These are phyloP conservation scores for Ecliptopera silaceata DNA, from an alignment of 2,888 invertebrate genomes.

Conservation along the genomic window DNA sequence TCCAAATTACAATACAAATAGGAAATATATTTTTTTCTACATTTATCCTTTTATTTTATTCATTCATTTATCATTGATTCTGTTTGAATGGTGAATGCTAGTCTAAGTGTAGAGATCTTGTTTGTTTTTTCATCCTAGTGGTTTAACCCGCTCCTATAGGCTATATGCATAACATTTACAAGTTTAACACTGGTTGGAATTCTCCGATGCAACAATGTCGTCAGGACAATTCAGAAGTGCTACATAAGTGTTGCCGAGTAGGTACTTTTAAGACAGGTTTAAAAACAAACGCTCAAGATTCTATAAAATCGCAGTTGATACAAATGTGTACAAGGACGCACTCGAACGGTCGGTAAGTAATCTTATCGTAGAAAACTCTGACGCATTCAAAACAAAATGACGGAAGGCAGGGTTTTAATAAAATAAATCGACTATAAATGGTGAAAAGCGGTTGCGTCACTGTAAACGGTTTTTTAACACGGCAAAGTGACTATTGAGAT, in stretches of 20 bases:
- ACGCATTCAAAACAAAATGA: constrained; percentile 47
- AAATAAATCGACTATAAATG: constrained; percentile 58
- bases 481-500: constrained; percentile 54
- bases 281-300: too few species aligned
- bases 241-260: constrained; percentile 38
- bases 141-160: constrained; percentile 26
- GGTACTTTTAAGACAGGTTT: too few species aligned
- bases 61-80: too few species aligned
- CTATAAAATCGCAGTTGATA: constrained; percentile 19
- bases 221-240: constrained; percentile 36
- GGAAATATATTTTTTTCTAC: too few species aligned
- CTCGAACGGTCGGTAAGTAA: constrained; percentile 35
- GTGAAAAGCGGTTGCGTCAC: constrained; percentile 56
- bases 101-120: constrained; percentile 3
- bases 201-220: constrained; percentile 42
- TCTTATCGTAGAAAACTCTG: constrained; percentile 48
- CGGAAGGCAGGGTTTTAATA: constrained; percentile 54
- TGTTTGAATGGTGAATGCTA: too few species aligned
- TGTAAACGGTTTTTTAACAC: constrained; percentile 44
- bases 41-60: too few species aligned
- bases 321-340: constrained; percentile 28
- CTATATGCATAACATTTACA: constrained; percentile 22
- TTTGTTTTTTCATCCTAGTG: constrained; percentile 13
- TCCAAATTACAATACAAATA: too few species aligned
- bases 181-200: constrained; percentile 32